phyloP scores from a whole-genome alignment of 30 jellyfish, hydroid and myxozoan species.

The Aurelia sp. region DNA sequence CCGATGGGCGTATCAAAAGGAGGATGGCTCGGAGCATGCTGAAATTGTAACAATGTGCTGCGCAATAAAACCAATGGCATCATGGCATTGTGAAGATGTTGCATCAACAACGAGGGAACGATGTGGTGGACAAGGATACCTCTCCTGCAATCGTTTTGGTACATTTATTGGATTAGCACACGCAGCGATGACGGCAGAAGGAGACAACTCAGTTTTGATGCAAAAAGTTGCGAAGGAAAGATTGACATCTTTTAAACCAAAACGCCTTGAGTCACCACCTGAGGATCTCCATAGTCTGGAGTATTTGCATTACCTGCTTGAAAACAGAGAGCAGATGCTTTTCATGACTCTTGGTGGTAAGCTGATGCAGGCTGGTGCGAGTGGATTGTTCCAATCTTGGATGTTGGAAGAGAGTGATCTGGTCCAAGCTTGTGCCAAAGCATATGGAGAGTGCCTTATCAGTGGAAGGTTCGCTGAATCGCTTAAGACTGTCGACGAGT shows the following conservation, averaged over 20 bases:
- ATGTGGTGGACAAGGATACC: constrained; percentile 95
- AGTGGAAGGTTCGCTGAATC: constrained; percentile 74
- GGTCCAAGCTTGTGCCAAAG: constrained; percentile 80
- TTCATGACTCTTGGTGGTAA: constrained; percentile 74
- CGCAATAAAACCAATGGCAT: constrained; percentile 91
- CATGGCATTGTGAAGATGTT: constrained; percentile 91
- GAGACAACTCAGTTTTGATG: constrained; percentile 92
- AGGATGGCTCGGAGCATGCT: constrained; percentile 87
- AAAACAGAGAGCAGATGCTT: constrained; percentile 79
- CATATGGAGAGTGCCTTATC: constrained; percentile 87
- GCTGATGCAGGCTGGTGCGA: constrained; percentile 77
- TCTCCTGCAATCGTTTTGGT: constrained; percentile 89
- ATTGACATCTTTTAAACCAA: constrained; percentile 66
- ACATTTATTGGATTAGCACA: constrained; percentile 82
- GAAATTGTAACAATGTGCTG: constrained; percentile 95
- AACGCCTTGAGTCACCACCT: constrained; percentile 57
- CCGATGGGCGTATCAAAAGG: constrained; percentile 88
- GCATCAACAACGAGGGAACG: constrained; percentile 93
- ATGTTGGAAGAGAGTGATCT: constrained; percentile 89
- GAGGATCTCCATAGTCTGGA: constrained; percentile 59
- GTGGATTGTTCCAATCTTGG: constrained; percentile 83
- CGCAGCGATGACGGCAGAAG: constrained; percentile 96
- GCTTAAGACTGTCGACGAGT: constrained; percentile 65
- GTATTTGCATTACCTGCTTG: constrained; percentile 80
- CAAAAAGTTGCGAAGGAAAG: constrained; percentile 96